A percentile compares a stretch with the other conserved stretches of the same genome.
Conservation (phyloP, 2,113 vertebrate species). For the Calonectris borealis region DNA sequence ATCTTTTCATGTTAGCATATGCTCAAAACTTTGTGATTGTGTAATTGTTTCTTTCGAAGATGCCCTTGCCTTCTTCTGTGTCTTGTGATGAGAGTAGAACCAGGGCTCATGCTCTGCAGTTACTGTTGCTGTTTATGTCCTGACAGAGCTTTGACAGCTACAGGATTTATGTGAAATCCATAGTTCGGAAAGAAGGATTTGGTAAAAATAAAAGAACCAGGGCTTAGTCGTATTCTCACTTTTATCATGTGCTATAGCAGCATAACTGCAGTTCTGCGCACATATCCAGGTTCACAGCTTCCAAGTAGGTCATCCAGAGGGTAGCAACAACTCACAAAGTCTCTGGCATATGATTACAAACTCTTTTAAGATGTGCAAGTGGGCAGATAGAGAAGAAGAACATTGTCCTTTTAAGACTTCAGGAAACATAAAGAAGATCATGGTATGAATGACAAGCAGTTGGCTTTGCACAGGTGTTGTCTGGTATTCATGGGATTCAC, state of each 20-base stretch:
- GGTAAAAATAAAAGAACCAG: background rate
- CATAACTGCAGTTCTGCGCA: background rate
- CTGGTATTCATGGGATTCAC: conserved; percentile 42
- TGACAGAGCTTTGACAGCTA: background rate
- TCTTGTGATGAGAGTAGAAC: background rate
- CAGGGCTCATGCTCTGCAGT: background rate
- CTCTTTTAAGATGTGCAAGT: background rate
- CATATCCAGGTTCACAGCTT: background rate
- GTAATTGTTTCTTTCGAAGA: background rate
- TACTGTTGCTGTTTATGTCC: background rate
- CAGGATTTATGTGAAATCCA: background rate
- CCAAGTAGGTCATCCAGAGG: background rate
- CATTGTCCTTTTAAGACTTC: conserved; percentile 3
- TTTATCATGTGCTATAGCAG: background rate
- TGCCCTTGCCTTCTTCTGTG: background rate
- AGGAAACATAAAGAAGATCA: conserved; percentile 27
- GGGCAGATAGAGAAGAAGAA: background rate
- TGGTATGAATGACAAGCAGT: conserved; percentile 47
- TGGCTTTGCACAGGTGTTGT: background rate
- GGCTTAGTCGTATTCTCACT: fast-evolving
- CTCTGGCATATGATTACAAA: background rate
- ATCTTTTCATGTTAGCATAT: background rate
- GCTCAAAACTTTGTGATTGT: background rate
- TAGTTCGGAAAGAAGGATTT: background rate
- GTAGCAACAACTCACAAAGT: background rate